Conservation (phyloP, 2,797 vertebrate genomes). For the Lacerta bilineata region DNA sequence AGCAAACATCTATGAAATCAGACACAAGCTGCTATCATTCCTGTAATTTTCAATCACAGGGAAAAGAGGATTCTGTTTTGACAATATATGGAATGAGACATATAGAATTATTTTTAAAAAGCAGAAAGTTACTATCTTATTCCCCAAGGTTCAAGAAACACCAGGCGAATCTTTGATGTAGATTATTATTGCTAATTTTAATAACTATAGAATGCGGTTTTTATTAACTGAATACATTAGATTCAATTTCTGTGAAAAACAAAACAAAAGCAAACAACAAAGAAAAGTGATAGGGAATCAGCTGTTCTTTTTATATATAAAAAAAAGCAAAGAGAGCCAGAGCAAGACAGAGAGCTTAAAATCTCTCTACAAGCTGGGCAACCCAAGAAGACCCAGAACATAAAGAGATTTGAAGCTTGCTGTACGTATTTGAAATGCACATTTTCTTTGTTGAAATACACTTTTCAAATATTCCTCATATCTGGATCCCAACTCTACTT, state of each 20-base stretch:
- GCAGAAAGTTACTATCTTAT: background rate
- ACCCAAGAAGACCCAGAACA: background rate
- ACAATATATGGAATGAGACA: constrained; percentile 51
- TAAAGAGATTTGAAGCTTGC: background rate
- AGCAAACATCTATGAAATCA: constrained; percentile 67
- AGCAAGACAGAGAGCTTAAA: background rate
- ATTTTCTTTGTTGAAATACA: no score
- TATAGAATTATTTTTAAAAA: constrained; percentile 30
- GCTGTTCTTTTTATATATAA: background rate
- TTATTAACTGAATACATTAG: background rate
- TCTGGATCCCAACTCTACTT: no score
- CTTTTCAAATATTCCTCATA: no score
- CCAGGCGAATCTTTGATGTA: background rate
- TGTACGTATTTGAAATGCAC: background rate
- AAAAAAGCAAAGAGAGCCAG: background rate
- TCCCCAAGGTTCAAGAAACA: background rate
- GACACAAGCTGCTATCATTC: constrained; percentile 53
- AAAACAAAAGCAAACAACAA: background rate
- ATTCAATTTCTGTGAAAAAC: background rate
- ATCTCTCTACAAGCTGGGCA: no score
- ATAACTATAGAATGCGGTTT: background rate
- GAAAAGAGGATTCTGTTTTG: constrained; percentile 56
- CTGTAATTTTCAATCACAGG: constrained; percentile 58
- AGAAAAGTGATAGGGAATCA: background rate
- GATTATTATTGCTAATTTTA: background rate